Conservation (phyloP, 1,140 invertebrate genomes). For the Drosophila saltans region DNA sequence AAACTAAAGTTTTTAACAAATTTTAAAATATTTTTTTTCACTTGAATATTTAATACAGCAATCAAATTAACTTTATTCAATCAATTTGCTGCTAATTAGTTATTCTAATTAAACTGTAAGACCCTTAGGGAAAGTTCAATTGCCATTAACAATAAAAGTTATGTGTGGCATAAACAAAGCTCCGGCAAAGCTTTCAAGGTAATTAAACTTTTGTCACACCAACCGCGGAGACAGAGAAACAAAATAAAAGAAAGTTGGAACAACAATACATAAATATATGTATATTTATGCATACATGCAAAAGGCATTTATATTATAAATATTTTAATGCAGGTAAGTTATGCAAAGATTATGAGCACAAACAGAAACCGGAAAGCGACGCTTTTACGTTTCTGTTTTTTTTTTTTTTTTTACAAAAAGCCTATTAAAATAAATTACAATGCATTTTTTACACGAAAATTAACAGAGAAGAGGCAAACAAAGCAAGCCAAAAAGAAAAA, state of each 20-base stretch:
- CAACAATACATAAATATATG: slow-evolving; percentile 19
- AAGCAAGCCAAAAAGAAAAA: slow-evolving; percentile 10
- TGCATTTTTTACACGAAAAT: slow-evolving; percentile 72
- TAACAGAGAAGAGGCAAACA: slow-evolving; percentile 43
- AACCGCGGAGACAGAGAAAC: slow-evolving; percentile 17
- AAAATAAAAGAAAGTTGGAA: slow-evolving; percentile 5
- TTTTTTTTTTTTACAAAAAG: slow-evolving; percentile 57
- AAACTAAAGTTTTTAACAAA: too few relatives aligned
- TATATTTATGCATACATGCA: slow-evolving; percentile 59
- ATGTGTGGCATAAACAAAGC: slow-evolving; percentile 56
- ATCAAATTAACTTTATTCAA: slow-evolving; percentile 14
- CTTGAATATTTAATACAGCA: not conserved
- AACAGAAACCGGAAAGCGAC: slow-evolving; percentile 43
- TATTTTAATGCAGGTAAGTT: slow-evolving; percentile 71
- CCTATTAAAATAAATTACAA: slow-evolving; percentile 78
- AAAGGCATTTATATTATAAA: slow-evolving; percentile 46
- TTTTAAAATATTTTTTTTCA: not conserved
- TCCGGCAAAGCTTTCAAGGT: slow-evolving; percentile 58
- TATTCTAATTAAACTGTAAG: slow-evolving; percentile 37
- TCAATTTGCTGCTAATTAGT: slow-evolving; percentile 35
- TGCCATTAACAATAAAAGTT: slow-evolving; percentile 70
- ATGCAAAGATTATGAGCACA: slow-evolving; percentile 70
- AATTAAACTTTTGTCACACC: slow-evolving; percentile 65
- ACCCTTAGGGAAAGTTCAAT: slow-evolving; percentile 43
- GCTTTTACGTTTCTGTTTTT: slow-evolving; percentile 31